Evolutionary conservation across 1,140 invertebrate genomes (phyloP).

Genomic region (Lerema accius): DNA sequence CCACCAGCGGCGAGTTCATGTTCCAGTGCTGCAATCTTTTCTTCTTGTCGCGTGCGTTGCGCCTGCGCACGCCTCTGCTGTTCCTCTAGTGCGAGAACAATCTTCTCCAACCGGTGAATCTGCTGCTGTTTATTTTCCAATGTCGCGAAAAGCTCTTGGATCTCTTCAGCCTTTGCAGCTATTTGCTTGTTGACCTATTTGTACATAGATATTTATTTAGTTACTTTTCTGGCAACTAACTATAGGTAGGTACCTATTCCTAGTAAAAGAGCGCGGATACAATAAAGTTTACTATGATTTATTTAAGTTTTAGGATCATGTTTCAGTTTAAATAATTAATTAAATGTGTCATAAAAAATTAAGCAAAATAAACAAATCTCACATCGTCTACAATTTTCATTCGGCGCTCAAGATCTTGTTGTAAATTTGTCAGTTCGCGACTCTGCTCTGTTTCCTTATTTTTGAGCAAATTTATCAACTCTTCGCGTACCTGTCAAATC

Average conservation of each 20-base stretch:
- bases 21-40: slow-evolving; percentile 84
- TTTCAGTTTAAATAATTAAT: too few species aligned
- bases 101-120: slow-evolving; percentile 83
- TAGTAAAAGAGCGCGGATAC: too few species aligned
- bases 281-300: too few species aligned
- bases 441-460: slow-evolving; percentile 77
- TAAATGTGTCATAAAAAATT: too few species aligned
- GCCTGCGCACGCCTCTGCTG: slow-evolving; percentile 84
- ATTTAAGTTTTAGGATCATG: too few species aligned
- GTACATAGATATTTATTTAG: too few species aligned
- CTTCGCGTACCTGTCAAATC: slow-evolving; percentile 71
- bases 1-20: slow-evolving; percentile 73
- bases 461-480: slow-evolving; percentile 80
- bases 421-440: slow-evolving; percentile 60
- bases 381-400: slow-evolving; percentile 79
- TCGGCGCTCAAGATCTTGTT: slow-evolving; percentile 71
- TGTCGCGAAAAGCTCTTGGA: slow-evolving; percentile 79
- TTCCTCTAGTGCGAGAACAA: slow-evolving; percentile 84
- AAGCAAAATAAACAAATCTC: slow-evolving; percentile 55
- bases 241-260: too few species aligned
- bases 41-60: slow-evolving; percentile 84
- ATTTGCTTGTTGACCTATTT: slow-evolving; percentile 82
- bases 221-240: too few species aligned
- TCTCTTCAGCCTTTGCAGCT: slow-evolving; percentile 81
- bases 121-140: slow-evolving; percentile 84